Base-by-base conservation (phyloP, 2,888 invertebrate species). In the Pocota personata region DNA sequence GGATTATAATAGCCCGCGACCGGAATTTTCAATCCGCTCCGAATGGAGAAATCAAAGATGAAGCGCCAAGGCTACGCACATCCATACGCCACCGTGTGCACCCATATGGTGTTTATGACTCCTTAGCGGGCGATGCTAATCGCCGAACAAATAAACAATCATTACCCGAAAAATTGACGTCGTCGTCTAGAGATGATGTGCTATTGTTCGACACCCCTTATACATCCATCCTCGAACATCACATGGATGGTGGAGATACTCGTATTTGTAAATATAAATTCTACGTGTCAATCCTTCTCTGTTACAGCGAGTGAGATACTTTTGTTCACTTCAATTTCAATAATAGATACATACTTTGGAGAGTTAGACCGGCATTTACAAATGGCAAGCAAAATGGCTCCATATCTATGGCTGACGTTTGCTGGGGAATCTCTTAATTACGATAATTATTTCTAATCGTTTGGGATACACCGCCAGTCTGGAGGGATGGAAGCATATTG, bases 51-150 rank as follows among this genome's bases (percentile, higher is more conserved):
- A 72, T 79, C 79, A 58, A 80, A 86, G 75, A 76, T 52, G 52
- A 64, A 86, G 71, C 84, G 66, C 80, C 71, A 66, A 78, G 78
- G 77, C 66, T 77, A 67, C 21, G 10, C 37, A 52, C 48, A 78
- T 73, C 78, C 37, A 6, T 12, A 6, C 27, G 30, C 35, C 52
- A 55, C 40, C 48, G 79, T 32, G 37, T 87, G 82, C 69, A 46
- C 21, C 87, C 87, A 87, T 87, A 82, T 87, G 87, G 87, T 87
- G 87, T 87, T 87, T 87, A 87, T 82, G 82, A 72, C 72, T 73
- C 50, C 72, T 66, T 50, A 50, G 30, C 19, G 64, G 40, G 40
- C 66, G 69, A 80, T 82, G 87, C 82, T 82, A 82, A 87, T 87
- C 87, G 87, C 72, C 72, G 69, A 76, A 78, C 67, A 87, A 87